Conservation (phyloP, 2,797 vertebrate genomes). For the Notoglanidium macrostoma region DNA sequence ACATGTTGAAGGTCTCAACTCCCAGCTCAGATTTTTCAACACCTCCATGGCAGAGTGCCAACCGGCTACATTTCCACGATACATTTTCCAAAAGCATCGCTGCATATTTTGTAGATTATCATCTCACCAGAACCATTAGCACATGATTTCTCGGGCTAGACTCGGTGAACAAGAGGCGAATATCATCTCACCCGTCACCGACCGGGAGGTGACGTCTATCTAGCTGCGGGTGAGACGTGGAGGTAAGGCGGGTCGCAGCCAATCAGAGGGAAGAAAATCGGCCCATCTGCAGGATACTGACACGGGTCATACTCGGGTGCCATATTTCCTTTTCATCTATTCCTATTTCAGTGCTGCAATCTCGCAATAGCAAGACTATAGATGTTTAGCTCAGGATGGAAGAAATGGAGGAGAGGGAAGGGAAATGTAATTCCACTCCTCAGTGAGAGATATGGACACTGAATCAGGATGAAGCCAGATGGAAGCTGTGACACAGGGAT, state of each 20-base stretch:
- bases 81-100: background rate
- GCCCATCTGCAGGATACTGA: conserved; percentile 8
- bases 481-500: conserved; percentile 38
- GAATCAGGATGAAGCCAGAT: conserved; percentile 46
- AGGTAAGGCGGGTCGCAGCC: conserved; percentile 48
- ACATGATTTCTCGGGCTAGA: conserved; percentile 31
- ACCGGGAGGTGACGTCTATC: conserved; percentile 28
- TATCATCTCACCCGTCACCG: conserved; percentile 16
- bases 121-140: conserved; percentile 43
- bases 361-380: background rate
- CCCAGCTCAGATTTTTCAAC: background rate
- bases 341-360: background rate
- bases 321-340: conserved; percentile 42
- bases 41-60: conserved; percentile 7
- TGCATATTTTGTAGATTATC: conserved; percentile 24
- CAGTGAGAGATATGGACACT: conserved; percentile 17
- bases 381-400: background rate
- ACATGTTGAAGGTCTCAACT: background rate
- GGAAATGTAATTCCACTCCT: background rate
- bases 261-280: conserved; percentile 50
- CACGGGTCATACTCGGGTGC: conserved; percentile 15
- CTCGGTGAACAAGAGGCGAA: background rate
- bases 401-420: background rate
- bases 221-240: conserved; percentile 38
- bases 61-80: conserved; percentile 8